These are phyloP conservation scores for Forbesichthys papilliferus DNA, from an alignment of 2,113 vertebrate species.

Conservation along the genomic window DNA sequence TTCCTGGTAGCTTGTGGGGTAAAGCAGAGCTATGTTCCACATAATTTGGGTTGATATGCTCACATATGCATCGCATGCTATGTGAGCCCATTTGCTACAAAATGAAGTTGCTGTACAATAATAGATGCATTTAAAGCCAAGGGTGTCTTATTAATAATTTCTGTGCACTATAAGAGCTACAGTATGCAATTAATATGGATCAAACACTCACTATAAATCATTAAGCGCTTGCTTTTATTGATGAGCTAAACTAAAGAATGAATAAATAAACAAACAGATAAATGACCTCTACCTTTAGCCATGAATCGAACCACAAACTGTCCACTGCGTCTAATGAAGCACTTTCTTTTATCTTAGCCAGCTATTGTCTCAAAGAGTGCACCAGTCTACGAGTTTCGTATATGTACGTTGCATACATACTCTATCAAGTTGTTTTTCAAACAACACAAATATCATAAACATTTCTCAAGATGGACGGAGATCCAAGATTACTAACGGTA, in stretches of 20 bases:
- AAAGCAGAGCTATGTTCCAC: conserved; percentile 49
- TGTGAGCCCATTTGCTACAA: conserved; percentile 51
- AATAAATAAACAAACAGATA: conserved; percentile 58
- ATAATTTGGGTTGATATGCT: conserved; percentile 58
- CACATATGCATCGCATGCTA: conserved; percentile 37
- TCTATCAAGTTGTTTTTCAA: conserved; percentile 22
- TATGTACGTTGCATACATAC: conserved; percentile 21
- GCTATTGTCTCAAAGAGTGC: conserved; percentile 39
- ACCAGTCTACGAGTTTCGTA: conserved; percentile 41
- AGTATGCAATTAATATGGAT: conserved; percentile 32
- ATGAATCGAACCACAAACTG: conserved; percentile 65
- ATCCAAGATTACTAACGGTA: background rate
- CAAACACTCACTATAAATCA: conserved; percentile 54
- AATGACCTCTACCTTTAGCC: conserved; percentile 52
- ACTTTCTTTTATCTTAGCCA: conserved; percentile 39
- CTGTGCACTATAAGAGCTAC: conserved; percentile 21
- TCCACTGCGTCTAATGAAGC: conserved; percentile 63
- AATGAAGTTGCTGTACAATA: conserved; percentile 14
- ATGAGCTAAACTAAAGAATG: conserved; percentile 53
- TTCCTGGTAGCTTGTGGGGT: background rate
- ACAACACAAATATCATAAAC: conserved; percentile 6
- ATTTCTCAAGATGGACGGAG: background rate
- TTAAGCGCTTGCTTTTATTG: conserved; percentile 39
- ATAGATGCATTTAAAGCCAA: conserved; percentile 25
- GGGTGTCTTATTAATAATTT: conserved; percentile 44